Conservation (phyloP, 2,797 vertebrate genomes). For the Propithecus perrieri region DNA sequence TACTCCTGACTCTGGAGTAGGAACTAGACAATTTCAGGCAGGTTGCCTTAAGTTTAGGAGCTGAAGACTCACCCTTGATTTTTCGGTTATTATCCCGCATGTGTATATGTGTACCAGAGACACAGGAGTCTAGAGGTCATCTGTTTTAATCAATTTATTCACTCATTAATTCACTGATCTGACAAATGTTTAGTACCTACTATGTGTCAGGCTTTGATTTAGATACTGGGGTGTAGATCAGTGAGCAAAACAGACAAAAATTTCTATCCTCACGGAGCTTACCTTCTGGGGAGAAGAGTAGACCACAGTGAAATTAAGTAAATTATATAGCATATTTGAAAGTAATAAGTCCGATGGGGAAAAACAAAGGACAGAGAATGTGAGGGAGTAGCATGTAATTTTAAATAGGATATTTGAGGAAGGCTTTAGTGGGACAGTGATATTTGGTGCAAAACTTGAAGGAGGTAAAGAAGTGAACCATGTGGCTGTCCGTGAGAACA, state of each 20-base stretch:
- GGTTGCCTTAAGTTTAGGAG: not conserved
- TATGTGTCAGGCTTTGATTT: not conserved
- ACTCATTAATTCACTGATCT: not conserved
- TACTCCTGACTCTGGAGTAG: not conserved
- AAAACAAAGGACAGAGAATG: not conserved
- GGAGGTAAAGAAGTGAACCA: not conserved
- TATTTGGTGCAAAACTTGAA: not conserved
- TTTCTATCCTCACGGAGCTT: not conserved
- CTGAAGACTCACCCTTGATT: not conserved
- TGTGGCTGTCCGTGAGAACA: not conserved
- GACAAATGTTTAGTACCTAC: not conserved
- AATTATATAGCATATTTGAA: not conserved
- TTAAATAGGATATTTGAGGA: not conserved
- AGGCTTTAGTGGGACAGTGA: not conserved
- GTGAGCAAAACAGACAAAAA: not conserved
- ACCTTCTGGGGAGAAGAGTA: not conserved
- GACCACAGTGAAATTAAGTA: not conserved
- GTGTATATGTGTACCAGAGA: too few relatives aligned
- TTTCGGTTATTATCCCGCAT: not conserved
- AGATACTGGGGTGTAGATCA: not conserved
- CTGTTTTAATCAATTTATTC: not conserved
- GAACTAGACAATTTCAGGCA: not conserved
- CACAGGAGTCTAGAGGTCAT: not conserved
- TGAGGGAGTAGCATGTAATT: not conserved
- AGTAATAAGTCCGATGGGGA: not conserved